These are phyloP conservation scores for Salvelinus sp. DNA, from an alignment of 2,113 vertebrate species.

Conservation along the genomic window DNA sequence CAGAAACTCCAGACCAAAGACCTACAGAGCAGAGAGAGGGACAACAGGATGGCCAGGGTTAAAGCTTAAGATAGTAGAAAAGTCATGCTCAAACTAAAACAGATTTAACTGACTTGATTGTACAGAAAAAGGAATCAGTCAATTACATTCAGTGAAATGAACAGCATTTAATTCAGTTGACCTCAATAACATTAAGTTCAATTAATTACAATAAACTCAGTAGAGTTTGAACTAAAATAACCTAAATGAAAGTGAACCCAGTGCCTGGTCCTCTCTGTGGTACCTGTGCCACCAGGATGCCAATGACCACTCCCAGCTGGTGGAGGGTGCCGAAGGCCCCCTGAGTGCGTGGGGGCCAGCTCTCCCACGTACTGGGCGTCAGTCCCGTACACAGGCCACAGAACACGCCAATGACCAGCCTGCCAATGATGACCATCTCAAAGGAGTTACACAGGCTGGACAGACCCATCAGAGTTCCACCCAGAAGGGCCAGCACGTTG, in stretches of 20 bases:
- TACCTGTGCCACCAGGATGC: conserved; percentile 95
- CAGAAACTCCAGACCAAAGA: conserved; percentile 72
- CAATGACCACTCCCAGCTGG: conserved; percentile 91
- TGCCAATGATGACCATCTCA: conserved; percentile 88
- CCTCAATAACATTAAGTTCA: too few species aligned
- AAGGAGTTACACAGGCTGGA: conserved; percentile 71
- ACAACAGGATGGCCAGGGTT: too few species aligned
- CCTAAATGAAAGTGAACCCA: too few species aligned
- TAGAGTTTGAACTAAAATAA: too few species aligned
- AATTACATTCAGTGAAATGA: too few species aligned
- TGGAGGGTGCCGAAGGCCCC: conserved; percentile 92
- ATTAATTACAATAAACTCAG: too few species aligned
- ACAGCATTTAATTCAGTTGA: too few species aligned
- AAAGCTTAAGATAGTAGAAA: too few species aligned
- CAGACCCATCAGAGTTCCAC: conserved; percentile 86
- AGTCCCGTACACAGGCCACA: conserved; percentile 91
- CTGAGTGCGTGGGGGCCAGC: conserved; percentile 84
- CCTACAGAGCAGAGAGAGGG: conserved; percentile 34
- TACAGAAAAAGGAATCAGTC: too few species aligned
- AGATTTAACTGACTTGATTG: too few species aligned
- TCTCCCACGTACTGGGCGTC: conserved; percentile 94
- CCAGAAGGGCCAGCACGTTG: conserved; percentile 79
- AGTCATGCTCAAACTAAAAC: too few species aligned
- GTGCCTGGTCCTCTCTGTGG: conserved; percentile 36
- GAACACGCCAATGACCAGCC: conserved; percentile 86